Evolutionary conservation across 1,140 invertebrate species (phyloP).

Genomic region (Agrypnia vestita): DNA sequence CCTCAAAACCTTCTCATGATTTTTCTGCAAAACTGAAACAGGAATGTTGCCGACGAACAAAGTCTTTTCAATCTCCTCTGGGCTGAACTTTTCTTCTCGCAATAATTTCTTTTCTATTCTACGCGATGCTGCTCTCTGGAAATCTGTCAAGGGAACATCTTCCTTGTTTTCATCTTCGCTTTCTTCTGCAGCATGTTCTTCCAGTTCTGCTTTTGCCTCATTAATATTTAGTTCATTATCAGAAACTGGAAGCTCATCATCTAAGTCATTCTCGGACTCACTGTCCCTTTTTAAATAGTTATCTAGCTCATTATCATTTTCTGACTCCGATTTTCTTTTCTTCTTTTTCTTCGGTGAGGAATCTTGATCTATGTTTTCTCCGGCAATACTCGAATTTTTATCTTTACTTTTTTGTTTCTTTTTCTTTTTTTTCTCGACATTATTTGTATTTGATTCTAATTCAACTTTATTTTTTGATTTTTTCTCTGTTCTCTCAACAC

Average conservation of each 20-base stretch:
- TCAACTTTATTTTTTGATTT: too few species aligned
- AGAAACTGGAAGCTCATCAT: slow-evolving; percentile 23
- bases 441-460: too few species aligned
- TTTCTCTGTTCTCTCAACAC: too few species aligned
- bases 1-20: slow-evolving; percentile 53
- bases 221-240: slow-evolving; percentile 36
- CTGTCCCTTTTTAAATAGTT: neutral
- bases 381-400: neutral
- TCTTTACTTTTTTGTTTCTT: neutral
- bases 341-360: slow-evolving; percentile 41
- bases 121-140: slow-evolving; percentile 52
- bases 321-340: slow-evolving; percentile 22
- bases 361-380: neutral
- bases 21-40: slow-evolving; percentile 49
- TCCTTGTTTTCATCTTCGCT: slow-evolving; percentile 41
- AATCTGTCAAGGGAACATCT: slow-evolving; percentile 49
- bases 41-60: slow-evolving; percentile 59
- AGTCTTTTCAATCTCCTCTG: slow-evolving; percentile 51
- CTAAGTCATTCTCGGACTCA: slow-evolving; percentile 20
- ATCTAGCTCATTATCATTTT: slow-evolving; percentile 37
- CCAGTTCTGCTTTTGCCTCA: neutral
- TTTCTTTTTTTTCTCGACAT: too few species aligned
- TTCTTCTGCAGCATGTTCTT: slow-evolving; percentile 44
- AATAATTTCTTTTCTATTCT: slow-evolving; percentile 50
- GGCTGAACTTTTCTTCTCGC: slow-evolving; percentile 47